Conservation (phyloP, 2,113 vertebrate genomes). For the cattle (Bos taurus) region DNA sequence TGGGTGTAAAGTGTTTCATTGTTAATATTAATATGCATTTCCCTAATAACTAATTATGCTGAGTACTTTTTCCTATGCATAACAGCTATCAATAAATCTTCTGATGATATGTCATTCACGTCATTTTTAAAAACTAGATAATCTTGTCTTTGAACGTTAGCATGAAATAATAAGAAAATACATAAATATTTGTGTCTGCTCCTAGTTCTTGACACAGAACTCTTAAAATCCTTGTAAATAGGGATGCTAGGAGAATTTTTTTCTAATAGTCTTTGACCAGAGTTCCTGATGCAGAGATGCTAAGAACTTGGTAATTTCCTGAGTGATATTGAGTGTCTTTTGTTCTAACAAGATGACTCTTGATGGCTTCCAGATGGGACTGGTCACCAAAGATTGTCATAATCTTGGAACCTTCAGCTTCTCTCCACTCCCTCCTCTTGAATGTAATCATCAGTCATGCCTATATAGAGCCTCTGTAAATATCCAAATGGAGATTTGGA, state of each 20-base stretch:
- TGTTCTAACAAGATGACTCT: neutral
- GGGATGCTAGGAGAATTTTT: neutral
- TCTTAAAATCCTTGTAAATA: neutral
- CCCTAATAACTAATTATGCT: neutral
- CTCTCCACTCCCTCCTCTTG: neutral
- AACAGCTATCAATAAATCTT: neutral
- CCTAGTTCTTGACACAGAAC: neutral
- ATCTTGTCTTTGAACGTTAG: neutral
- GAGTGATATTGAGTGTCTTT: neutral
- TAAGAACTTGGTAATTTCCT: neutral
- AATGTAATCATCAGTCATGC: neutral
- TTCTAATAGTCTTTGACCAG: neutral
- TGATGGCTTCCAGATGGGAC: neutral
- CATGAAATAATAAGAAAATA: neutral
- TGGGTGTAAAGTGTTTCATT: neutral
- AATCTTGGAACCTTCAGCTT: neutral
- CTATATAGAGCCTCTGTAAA: neutral
- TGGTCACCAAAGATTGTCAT: neutral
- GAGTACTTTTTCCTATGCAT: neutral
- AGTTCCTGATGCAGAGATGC: neutral
- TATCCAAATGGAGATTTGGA: neutral
- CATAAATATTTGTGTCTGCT: neutral
- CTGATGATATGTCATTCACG: neutral
- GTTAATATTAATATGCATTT: neutral
- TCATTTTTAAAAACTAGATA: neutral